Evolutionary conservation across 2,113 vertebrate species (phyloP), one percentile per base, ranked within the genome.

Genomic region (Fulica atra): DNA sequence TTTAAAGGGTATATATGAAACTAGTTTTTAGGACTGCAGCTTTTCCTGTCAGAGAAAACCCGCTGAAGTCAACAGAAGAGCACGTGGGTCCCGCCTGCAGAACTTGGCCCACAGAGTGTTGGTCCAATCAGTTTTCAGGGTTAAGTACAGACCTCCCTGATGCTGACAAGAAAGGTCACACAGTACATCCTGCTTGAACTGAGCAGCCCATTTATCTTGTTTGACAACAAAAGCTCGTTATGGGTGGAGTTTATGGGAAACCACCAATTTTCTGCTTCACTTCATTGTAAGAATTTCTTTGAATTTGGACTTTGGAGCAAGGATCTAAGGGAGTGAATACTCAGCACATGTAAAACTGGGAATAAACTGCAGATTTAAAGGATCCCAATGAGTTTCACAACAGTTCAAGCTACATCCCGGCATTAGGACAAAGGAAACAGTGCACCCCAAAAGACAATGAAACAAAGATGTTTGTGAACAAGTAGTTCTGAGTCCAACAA

Each of bases 241-340:
- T 20, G 50, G 64, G 44, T 72, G n/a, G 35, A 90, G 14, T 36
- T 72, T 50, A 86, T 16, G 44, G 57, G 83, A 95, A 96, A 84
- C 17, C 31, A 86, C 38, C 24, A 18, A 38, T 86, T 93, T 94
- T 88, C 56, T 64, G 63, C 48, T 71, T 82, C 72, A 66, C 48
- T 89, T 93, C 18, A 66, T 56, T 63, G 5, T 42, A 80, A 71
- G 68, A 73, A 86, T 93, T 93, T 94, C 14, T 95, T 71, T 96
- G 68, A 89, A 91, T 24, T 26, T 80, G 79, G 95, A 88, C 46
- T 80, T 71, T 59, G 68, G 56, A 86, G 42, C 33, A 81, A 86
- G 31, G 36, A 83, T 88, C 53, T 51, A 83, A 31, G 16, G 42
- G 57, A 64, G 17, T 68, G 46, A 88, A 60, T 66, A 29, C 23